These are phyloP conservation scores for Hiodon alosoides DNA, from an alignment of 2,113 vertebrate genomes.

Conservation along the genomic window DNA sequence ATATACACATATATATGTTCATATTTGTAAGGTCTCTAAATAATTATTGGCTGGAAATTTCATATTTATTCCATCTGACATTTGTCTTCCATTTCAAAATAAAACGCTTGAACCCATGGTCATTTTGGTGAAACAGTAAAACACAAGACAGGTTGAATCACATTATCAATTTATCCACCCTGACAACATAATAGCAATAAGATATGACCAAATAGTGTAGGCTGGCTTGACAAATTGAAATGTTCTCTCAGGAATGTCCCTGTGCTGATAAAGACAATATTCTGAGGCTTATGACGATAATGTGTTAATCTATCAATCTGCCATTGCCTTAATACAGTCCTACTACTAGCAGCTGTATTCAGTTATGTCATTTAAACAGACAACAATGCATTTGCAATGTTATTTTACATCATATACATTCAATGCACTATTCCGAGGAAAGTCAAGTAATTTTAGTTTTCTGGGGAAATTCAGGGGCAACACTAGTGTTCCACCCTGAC, in stretches of 20 bases:
- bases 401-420: no score
- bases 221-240: constrained; percentile 54
- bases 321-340: not conserved
- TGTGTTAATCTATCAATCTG: not conserved
- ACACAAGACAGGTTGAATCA: constrained; percentile 58
- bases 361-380: not conserved
- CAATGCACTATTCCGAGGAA: no score
- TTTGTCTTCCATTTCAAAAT: constrained; percentile 45
- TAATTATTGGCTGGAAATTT: no score
- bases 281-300: not conserved
- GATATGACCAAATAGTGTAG: constrained; percentile 53
- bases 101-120: constrained; percentile 57
- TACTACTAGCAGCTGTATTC: not conserved
- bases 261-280: not conserved
- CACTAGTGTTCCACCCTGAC: no score
- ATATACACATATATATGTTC: no score
- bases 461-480: no score
- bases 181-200: constrained; percentile 62
- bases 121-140: constrained; percentile 48
- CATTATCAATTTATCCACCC: constrained; percentile 64
- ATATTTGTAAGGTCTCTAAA: no score
- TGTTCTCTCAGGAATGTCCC: constrained; percentile 43
- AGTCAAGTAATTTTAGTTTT: no score
- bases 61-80: constrained; percentile 33
- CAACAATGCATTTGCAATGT: constrained; percentile 34